phyloP scores from a whole-genome alignment of 2,888 invertebrate species.

The Synergus itoensis region DNA sequence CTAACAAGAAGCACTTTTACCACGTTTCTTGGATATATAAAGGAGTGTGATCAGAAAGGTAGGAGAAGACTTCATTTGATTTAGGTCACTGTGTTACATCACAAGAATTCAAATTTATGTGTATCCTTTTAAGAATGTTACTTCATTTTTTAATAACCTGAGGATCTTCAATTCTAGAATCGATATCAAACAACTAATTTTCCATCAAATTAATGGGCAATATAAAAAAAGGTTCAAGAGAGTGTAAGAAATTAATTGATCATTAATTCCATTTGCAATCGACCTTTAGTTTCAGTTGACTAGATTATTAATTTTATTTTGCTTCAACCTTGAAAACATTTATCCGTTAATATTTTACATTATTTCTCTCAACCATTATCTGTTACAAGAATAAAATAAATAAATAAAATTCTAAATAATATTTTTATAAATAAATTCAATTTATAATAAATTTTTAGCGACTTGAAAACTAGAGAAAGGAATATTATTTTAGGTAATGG shows the following conservation, averaged over 20 bases:
- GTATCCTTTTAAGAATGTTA: constrained; percentile 16
- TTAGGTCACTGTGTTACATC: constrained; percentile 40
- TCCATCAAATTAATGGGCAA: not conserved
- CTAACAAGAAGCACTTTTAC: constrained; percentile 15
- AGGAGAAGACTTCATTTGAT: constrained; percentile 33
- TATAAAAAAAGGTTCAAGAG: not conserved
- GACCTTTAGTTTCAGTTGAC: constrained; percentile 2
- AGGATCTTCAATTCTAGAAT: not conserved
- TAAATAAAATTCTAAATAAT: too few relatives aligned
- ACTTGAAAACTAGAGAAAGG: not conserved
- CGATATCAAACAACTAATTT: not conserved
- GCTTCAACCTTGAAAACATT: not conserved
- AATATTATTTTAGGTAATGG: not conserved
- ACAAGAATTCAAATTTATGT: constrained; percentile 32
- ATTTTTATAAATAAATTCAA: not conserved
- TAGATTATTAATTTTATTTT: not conserved
- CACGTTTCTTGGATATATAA: constrained; percentile 6
- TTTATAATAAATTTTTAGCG: too few relatives aligned
- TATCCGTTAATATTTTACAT: not conserved
- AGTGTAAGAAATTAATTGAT: not conserved
- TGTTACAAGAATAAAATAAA: not conserved
- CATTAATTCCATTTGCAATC: not conserved
- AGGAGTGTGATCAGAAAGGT: constrained; percentile 36
- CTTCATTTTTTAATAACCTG: not conserved
- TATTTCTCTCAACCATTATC: not conserved